A percentile compares a stretch with the other conserved stretches of the same genome.
These are phyloP conservation scores for Cerceris ruficornis DNA, from an alignment of 2,888 invertebrate genomes.

Conservation along the genomic window DNA sequence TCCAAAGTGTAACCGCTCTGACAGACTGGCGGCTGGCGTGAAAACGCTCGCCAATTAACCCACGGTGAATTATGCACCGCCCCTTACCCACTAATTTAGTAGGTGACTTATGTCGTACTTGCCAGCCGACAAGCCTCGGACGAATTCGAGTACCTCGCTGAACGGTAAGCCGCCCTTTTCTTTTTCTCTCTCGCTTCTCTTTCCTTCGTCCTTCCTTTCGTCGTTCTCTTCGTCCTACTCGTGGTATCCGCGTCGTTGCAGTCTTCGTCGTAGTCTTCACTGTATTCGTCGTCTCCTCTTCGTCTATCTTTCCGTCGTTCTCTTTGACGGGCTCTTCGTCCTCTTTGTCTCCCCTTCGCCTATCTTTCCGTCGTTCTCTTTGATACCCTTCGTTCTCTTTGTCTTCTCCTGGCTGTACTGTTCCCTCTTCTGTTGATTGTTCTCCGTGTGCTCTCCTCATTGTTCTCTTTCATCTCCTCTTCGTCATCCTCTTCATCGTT, in stretches of 20 bases:
- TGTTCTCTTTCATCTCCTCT: slow-evolving; percentile 5
- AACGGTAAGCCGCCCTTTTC: slow-evolving; percentile 39
- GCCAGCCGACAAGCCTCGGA: slow-evolving; percentile 73
- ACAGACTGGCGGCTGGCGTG: slow-evolving; percentile 79
- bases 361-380: slow-evolving; percentile 12
- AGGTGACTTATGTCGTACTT: slow-evolving; percentile 80
- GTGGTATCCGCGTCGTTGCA: slow-evolving; percentile 16
- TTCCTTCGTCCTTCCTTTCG: slow-evolving; percentile 10
- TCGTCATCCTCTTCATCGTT: slow-evolving; percentile 2
- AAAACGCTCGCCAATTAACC: slow-evolving; percentile 81
- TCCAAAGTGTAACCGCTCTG: slow-evolving; percentile 75
- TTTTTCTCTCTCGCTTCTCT: slow-evolving; percentile 20
- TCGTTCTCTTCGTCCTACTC: slow-evolving; percentile 13
- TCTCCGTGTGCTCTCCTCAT: too few relatives aligned
- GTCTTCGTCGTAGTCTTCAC: slow-evolving; percentile 15
- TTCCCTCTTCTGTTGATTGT: slow-evolving; percentile 18
- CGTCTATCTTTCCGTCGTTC: slow-evolving; percentile 14
- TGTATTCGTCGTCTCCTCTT: slow-evolving; percentile 25
- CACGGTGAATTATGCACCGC: slow-evolving; percentile 79
- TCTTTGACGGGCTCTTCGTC: background rate
- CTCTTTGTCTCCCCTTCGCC: slow-evolving; percentile 26
- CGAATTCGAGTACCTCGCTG: slow-evolving; percentile 70
- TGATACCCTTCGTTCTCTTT: slow-evolving; percentile 1
- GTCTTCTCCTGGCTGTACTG: slow-evolving; percentile 5
- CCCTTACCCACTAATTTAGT: slow-evolving; percentile 79